Base-by-base conservation (phyloP, 2,797 vertebrate genomes). In the Ataeniobius toweri region DNA sequence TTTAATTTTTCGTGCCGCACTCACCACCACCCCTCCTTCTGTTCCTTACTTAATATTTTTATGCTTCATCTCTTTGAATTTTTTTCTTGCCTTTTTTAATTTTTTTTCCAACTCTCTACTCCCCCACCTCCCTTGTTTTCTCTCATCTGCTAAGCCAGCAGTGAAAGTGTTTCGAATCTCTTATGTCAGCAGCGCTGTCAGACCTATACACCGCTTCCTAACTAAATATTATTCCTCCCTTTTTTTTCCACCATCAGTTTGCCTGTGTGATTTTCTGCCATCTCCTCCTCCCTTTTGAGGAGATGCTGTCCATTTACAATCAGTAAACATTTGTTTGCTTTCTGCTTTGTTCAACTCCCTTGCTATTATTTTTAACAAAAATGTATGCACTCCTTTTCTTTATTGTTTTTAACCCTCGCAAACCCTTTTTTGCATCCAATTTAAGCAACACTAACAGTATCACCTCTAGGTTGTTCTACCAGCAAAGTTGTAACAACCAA, bases 171-270 rank as follows among this genome's bases (percentile, higher is more conserved):
- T 89, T 74, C 85, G 90, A 90, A 91, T 88, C 79, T 91, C 89
- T 89, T 73, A 86, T 89, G 90, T 94, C 92, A 94, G 92, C 93
- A 92, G 71, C 80, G 0, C 89, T 91, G 92, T 93, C 92, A 93
- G 86, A 85, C 85, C 82, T 48, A 68, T 82, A 87, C 83, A 58
- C 63, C 9, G 58, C 87, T 92, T 91, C 91, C 89, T 85, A 88
- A 89, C 90, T 89, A 91, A 91, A 94, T 90, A 93, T 92, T 92
- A 91, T 91, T 91, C 88, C 91, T 81, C 79, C 10, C 51, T 44
- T 51, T 75, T 67, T 63, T 39, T 39, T 48, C 71, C 75, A 73
- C 65, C 73, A 68, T 76, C 80, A 73, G 48, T 77, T 24, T 77
- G 44, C 76, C 72, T 26, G n/a, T 51, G 51, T 51, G 24, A 14